Conservation (phyloP, 2,113 vertebrate species). For the Pelvicachromis taeniatus region DNA sequence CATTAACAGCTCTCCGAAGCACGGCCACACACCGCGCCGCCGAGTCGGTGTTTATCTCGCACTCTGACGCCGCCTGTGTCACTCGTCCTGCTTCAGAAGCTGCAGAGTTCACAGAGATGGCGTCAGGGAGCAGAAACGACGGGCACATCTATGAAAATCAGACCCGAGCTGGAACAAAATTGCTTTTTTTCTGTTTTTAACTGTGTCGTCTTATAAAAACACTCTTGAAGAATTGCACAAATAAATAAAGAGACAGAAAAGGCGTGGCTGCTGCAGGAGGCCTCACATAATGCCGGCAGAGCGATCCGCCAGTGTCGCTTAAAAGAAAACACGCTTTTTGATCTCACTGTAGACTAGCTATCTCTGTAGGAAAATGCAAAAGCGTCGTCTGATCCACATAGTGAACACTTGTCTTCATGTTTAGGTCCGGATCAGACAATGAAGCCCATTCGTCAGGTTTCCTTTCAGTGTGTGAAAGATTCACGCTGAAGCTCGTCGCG, state of each 20-base stretch:
- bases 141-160: not conserved
- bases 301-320: rapidly evolving
- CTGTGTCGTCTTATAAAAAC: not conserved
- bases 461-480: not conserved
- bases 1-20: not conserved
- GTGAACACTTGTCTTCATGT: not conserved
- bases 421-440: constrained; percentile 5
- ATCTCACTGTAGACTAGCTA: not conserved
- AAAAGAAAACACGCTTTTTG: not conserved
- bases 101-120: not conserved
- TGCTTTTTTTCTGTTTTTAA: not conserved
- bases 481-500: not conserved
- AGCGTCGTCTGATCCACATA: constrained; percentile 3
- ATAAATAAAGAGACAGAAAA: constrained; percentile 10
- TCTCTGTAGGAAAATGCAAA: not conserved
- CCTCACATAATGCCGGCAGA: rapidly evolving
- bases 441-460: not conserved
- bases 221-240: not conserved
- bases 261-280: not conserved
- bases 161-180: not conserved
- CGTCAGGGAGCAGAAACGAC: too few relatives aligned
- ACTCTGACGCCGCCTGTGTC: not conserved
- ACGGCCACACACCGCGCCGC: not conserved
- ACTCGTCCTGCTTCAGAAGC: not conserved
- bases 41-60: not conserved